phyloP scores from a whole-genome alignment of 2,888 invertebrate genomes.

The Netelia fuscicornis region DNA sequence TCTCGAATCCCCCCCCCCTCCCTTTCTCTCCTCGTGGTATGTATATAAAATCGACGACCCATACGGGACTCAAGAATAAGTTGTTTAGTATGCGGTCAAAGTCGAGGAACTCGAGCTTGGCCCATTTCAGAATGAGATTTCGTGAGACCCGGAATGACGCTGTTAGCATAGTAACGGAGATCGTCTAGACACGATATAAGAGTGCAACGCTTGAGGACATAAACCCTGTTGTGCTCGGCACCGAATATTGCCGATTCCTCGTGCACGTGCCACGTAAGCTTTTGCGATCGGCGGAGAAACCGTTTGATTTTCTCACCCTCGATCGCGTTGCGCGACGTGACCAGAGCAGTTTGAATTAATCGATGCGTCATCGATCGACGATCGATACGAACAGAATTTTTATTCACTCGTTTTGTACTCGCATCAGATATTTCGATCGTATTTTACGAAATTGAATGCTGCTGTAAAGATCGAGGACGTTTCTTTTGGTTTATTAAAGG shows the following conservation, averaged over 20 bases:
- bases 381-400: too few species aligned
- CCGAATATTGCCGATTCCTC: conserved; percentile 23
- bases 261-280: conserved; percentile 25
- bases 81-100: conserved; percentile 68
- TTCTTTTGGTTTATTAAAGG: too few species aligned
- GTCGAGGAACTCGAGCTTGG: conserved; percentile 65
- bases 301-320: neutral
- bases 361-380: too few species aligned
- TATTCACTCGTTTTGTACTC: too few species aligned
- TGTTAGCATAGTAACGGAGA: conserved; percentile 71
- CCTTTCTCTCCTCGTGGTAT: conserved; percentile 7
- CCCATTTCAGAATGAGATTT: conserved; percentile 70
- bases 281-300: neutral
- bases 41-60: conserved; percentile 47
- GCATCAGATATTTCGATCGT: too few species aligned
- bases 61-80: conserved; percentile 47
- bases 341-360: too few species aligned
- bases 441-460: too few species aligned
- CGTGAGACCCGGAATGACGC: conserved; percentile 67
- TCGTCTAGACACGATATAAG: conserved; percentile 66
- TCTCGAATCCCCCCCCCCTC: neutral
- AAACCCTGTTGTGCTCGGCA: neutral
- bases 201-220: conserved; percentile 43
- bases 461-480: too few species aligned
- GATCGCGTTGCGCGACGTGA: neutral